phyloP scores from a whole-genome alignment of 2,797 vertebrate species.

The Anas acuta region DNA sequence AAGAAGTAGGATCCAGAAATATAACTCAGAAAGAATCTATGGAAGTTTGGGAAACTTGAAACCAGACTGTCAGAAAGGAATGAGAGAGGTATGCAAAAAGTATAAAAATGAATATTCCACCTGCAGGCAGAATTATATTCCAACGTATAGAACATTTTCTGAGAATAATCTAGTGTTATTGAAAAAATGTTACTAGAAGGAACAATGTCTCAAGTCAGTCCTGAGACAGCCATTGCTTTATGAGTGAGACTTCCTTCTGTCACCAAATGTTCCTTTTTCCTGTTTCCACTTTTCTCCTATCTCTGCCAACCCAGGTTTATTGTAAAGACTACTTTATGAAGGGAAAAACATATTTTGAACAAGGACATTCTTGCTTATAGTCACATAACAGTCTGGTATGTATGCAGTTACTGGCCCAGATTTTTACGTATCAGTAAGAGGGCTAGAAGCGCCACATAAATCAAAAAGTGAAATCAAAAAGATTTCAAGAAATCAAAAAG shows the following conservation, averaged over 20 bases:
- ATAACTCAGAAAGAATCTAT: not conserved
- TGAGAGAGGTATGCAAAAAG: not conserved
- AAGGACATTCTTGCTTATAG: not conserved
- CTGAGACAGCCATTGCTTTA: not conserved
- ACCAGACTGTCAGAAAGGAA: not conserved
- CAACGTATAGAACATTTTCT: not conserved
- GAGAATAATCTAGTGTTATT: not conserved
- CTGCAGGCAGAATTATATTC: slow-evolving; percentile 4
- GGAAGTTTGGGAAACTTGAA: slow-evolving; percentile 30
- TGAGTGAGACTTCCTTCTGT: not conserved
- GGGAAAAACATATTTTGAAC: not conserved
- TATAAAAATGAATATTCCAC: not conserved
- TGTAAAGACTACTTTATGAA: not conserved
- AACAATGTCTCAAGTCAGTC: not conserved
- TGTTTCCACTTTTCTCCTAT: not conserved
- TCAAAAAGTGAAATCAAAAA: not conserved
- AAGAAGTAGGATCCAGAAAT: not conserved
- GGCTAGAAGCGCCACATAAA: not conserved
- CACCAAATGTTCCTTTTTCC: not conserved
- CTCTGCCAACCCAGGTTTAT: not conserved
- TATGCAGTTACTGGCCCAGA: not conserved
- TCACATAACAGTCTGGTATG: not conserved
- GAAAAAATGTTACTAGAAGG: not conserved
- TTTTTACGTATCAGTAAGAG: not conserved
- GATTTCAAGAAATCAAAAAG: not conserved